These are phyloP conservation scores for Egretta garzetta DNA, from an alignment of 2,113 vertebrate genomes.

Conservation along the genomic window DNA sequence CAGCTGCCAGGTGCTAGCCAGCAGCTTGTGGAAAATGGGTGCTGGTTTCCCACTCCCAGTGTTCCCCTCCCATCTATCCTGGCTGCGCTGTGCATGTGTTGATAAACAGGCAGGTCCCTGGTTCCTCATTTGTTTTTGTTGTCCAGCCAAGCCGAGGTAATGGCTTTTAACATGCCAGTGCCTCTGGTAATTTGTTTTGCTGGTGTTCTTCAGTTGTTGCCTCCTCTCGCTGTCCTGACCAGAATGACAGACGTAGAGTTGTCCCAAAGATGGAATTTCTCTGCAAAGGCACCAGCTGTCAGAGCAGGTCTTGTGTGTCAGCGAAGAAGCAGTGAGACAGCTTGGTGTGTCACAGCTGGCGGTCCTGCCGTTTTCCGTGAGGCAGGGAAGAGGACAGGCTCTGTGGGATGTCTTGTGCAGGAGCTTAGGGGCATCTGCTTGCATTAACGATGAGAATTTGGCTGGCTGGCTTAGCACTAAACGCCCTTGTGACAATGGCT, in stretches of 20 bases:
- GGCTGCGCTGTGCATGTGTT: not conserved
- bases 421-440: not conserved
- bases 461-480: not conserved
- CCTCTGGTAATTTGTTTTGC: not conserved
- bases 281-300: not conserved
- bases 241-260: not conserved
- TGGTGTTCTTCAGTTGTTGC: not conserved
- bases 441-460: not conserved
- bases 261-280: conserved; percentile 1
- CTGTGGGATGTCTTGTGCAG: rapidly evolving
- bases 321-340: not conserved
- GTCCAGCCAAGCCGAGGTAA: not conserved
- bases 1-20: not conserved
- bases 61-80: not conserved
- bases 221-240: rapidly evolving
- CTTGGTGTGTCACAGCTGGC: not conserved
- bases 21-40: not conserved
- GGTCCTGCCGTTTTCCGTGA: not conserved
- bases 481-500: not conserved
- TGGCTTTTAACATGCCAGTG: not conserved
- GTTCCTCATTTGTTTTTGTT: not conserved
- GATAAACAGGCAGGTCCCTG: not conserved
- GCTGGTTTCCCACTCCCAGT: not conserved
- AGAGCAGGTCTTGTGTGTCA: rapidly evolving
- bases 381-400: not conserved